Evolutionary conservation across 1,140 invertebrate genomes (phyloP).

Genomic region (Cydia fagiglandana): DNA sequence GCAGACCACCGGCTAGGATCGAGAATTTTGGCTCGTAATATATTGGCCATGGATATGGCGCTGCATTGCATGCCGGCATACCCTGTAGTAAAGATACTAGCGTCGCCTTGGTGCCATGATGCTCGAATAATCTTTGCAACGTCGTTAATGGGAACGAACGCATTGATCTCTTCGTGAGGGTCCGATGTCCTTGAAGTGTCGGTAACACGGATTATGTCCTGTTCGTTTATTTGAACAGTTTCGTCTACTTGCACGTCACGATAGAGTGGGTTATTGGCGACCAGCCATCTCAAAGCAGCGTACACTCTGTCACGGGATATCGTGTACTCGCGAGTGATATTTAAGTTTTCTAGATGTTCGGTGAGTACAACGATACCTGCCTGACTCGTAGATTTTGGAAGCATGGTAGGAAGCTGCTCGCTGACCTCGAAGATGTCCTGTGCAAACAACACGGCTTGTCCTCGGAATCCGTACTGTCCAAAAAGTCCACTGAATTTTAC

Average conservation of each 20-base stretch:
- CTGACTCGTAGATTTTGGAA: constrained; percentile 45
- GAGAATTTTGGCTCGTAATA: constrained; percentile 10
- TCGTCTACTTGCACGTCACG: constrained; percentile 41
- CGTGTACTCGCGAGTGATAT: constrained; percentile 42
- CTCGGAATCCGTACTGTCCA: constrained; percentile 49
- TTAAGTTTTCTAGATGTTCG: constrained; percentile 51
- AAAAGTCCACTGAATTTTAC: constrained; percentile 37
- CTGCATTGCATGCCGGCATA: constrained; percentile 24
- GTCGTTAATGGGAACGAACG: constrained; percentile 20
- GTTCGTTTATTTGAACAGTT: constrained; percentile 34
- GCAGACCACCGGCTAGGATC: neutral
- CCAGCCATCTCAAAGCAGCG: constrained; percentile 40
- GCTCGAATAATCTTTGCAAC: constrained; percentile 25
- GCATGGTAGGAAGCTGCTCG: constrained; percentile 45
- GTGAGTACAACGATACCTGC: constrained; percentile 46
- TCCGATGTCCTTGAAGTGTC: too few species aligned
- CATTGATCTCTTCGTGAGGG: neutral
- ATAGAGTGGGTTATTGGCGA: constrained; percentile 41
- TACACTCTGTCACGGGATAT: constrained; percentile 40
- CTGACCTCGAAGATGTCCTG: constrained; percentile 55
- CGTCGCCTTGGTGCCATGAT: constrained; percentile 24
- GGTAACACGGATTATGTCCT: neutral
- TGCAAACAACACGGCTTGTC: constrained; percentile 52
- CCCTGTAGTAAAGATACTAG: constrained; percentile 14
- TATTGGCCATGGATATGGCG: constrained; percentile 19